Base-by-base conservation (phyloP, 2,797 vertebrate species). In the Eulemur mongoz region DNA sequence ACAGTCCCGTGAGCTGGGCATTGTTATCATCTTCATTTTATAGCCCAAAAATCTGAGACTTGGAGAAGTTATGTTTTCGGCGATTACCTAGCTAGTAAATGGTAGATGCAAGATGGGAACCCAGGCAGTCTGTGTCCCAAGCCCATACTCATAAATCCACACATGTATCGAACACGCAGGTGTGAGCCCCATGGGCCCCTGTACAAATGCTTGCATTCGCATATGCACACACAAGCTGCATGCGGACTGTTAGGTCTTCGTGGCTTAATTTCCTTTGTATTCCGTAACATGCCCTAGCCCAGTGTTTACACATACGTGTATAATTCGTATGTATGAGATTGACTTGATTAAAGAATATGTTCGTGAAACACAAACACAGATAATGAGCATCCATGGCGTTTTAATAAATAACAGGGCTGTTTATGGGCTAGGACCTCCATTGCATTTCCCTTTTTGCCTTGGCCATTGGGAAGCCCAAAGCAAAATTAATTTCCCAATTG, bases 171-270 rank as follows among this genome's bases (percentile, higher is more conserved):
- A 52, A 11, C 17, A 35, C 22, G 30, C 43, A 0, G 0, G 9
- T 27, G 5, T 22, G 35, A 75, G 35, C 14, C 18, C 18, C 18
- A 32, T 2, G 25, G 7, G n/a, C 13, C 27, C 11, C 23, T 40
- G 18, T 9, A 35, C 32, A 22, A 23, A 22, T 11, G 1, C 14
- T 5, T 4, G 3, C 15, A 27, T 30, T 11, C 6, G 0, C 72
- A 23, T 1, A 22, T n/a, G 18, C 20, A 27, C 70, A 50, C 23
- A 86, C 30, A 25, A 22, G 23, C 5, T 0, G 11, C 4, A 15
- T 0, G 2, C 4, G 6, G 25, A 14, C 32, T 8, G 0, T 15
- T 8, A 22, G 9, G 43, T 9, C 78, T 82, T 40, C 27, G 6
- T 2, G 54, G 13, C 52, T 57, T 59, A 23, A 84, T 72, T 43